Evolutionary conservation across 2,797 vertebrate species (phyloP).

Genomic region (Scleropages formosus): DNA sequence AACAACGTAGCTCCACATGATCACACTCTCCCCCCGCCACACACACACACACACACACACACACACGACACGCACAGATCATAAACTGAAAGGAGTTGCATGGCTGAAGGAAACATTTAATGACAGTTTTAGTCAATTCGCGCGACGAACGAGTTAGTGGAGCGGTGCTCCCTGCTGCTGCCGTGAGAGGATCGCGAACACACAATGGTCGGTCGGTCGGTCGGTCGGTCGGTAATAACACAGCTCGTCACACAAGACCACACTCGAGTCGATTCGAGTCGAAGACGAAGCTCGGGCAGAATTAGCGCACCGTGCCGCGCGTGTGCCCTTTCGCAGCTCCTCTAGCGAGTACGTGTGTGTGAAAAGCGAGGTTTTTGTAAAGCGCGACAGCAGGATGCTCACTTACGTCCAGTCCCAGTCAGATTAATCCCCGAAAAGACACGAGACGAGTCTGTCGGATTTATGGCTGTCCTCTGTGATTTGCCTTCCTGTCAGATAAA

Average conservation of each 20-base stretch:
- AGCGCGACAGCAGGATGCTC: constrained; percentile 28
- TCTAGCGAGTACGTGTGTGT: too few species aligned
- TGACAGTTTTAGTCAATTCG: background rate
- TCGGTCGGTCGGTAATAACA: too few species aligned
- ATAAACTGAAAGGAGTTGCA: background rate
- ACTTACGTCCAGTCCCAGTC: constrained; percentile 74
- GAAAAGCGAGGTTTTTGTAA: too few species aligned
- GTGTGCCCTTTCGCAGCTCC: too few species aligned
- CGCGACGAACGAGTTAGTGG: background rate
- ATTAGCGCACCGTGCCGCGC: constrained; percentile 5
- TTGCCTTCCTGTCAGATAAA: constrained; percentile 65
- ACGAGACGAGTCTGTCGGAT: constrained; percentile 48
- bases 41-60: background rate
- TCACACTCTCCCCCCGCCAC: too few species aligned
- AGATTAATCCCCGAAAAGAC: constrained; percentile 72
- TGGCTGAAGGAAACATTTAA: background rate
- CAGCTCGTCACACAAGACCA: too few species aligned
- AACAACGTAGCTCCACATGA: background rate
- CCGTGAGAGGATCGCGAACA: too few species aligned
- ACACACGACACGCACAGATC: background rate
- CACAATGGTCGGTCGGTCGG: constrained; percentile 27
- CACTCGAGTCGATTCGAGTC: too few species aligned
- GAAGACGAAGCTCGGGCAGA: constrained; percentile 6
- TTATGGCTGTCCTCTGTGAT: constrained; percentile 58
- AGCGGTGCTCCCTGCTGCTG: too few species aligned